These are phyloP conservation scores for Zaprionus bogoriensis DNA, from an alignment of 2,888 invertebrate species.

Conservation along the genomic window DNA sequence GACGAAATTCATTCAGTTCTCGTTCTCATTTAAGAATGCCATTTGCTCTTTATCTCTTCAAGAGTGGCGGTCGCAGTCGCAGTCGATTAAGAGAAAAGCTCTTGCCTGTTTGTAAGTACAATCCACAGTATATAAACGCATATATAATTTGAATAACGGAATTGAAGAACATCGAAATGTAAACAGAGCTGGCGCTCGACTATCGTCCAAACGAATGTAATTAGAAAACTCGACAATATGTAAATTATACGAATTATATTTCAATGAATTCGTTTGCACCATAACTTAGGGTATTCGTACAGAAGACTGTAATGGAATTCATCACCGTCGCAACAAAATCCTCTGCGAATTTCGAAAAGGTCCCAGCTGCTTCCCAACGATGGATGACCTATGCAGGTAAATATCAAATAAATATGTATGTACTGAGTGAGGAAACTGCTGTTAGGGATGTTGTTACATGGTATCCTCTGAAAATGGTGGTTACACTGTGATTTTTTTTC, in stretches of 20 bases:
- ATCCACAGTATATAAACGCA: neutral
- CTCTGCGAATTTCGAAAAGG: neutral
- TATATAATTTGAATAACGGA: conserved; percentile 16
- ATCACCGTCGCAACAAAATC: neutral
- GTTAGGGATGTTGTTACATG: neutral
- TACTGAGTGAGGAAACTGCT: neutral
- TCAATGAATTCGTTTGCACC: too few species aligned
- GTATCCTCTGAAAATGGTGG: neutral
- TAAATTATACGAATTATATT: conserved; percentile 12
- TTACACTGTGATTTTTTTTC: too few species aligned
- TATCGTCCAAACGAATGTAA: conserved; percentile 8
- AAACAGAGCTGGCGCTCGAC: conserved; percentile 25
- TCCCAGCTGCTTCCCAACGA: neutral
- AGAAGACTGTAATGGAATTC: neutral
- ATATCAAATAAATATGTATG: neutral
- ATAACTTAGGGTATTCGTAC: neutral
- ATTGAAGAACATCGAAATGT: conserved; percentile 18
- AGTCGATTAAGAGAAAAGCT: neutral
- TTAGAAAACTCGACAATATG: conserved; percentile 21
- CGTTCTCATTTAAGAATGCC: conserved; percentile 17
- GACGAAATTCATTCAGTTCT: conserved; percentile 27
- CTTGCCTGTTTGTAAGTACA: neutral
- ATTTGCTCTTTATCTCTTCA: neutral
- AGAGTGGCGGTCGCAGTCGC: neutral
- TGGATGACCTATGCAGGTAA: neutral